phyloP scores from a whole-genome alignment of 2,113 vertebrate genomes.

The Spea multiplicata region DNA sequence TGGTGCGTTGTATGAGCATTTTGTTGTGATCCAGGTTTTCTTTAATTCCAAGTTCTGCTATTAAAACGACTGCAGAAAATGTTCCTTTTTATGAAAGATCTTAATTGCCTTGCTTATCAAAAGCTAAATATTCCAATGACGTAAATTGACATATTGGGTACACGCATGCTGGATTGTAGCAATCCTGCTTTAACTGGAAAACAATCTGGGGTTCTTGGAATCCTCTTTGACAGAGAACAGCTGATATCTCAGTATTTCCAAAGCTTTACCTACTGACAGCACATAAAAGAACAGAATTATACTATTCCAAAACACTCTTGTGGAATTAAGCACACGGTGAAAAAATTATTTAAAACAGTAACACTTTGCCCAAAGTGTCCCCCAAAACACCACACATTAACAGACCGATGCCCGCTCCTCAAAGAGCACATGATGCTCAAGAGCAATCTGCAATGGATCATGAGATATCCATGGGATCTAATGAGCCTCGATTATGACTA shows the following conservation, averaged over 20 bases:
- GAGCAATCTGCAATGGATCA: too few species aligned
- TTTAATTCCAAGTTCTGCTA: not conserved
- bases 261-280: conserved; percentile 36
- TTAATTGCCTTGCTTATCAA: conserved; percentile 5
- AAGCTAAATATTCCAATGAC: conserved; percentile 30
- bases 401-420: too few species aligned
- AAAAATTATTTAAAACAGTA: too few species aligned
- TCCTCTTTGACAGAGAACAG: conserved; percentile 42
- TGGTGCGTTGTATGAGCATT: too few species aligned
- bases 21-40: too few species aligned
- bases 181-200: conserved; percentile 30
- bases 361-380: too few species aligned
- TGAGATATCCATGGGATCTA: too few species aligned
- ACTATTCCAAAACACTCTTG: too few species aligned
- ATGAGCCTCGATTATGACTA: too few species aligned
- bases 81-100: not conserved
- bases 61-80: not conserved
- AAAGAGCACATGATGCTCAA: too few species aligned
- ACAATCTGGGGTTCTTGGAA: conserved; percentile 46
- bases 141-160: conserved; percentile 40
- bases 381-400: too few species aligned
- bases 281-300: conserved; percentile 2
- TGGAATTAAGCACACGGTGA: too few species aligned
- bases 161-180: conserved; percentile 17
- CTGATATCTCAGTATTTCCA: conserved; percentile 31